Evolutionary conservation across 2,113 vertebrate species (phyloP).

Genomic region (Brachypteracias leptosomus): DNA sequence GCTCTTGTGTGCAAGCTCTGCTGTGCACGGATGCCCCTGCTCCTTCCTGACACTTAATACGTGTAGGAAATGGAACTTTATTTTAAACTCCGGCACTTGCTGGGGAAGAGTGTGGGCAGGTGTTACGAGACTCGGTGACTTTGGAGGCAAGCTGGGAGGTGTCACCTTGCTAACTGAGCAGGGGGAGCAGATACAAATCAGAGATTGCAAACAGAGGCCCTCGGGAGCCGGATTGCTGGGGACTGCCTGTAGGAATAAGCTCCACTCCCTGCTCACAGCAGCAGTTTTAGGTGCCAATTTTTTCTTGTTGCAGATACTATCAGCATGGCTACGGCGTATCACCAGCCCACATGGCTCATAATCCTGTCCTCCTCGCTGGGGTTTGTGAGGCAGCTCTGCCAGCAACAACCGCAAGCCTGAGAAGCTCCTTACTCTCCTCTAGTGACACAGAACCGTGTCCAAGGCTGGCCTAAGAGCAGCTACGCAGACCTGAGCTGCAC

Average conservation of each 20-base stretch:
- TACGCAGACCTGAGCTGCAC: not conserved
- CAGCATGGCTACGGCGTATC: constrained; percentile 37
- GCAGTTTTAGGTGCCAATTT: constrained; percentile 27
- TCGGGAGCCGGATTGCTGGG: not conserved
- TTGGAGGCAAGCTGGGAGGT: constrained; percentile 1
- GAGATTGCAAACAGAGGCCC: constrained; percentile 6
- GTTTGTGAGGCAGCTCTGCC: not conserved
- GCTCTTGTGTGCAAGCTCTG: not conserved
- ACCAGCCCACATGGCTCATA: constrained; percentile 50
- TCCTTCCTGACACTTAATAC: constrained; percentile 59
- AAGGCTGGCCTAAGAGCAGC: not conserved
- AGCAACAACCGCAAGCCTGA: not conserved
- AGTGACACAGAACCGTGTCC: not conserved
- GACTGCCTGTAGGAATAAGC: constrained; percentile 1
- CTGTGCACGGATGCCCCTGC: not conserved
- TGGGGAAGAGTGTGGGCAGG: constrained; percentile 35
- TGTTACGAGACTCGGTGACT: constrained; percentile 5
- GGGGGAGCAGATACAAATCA: not conserved
- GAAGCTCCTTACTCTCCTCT: not conserved
- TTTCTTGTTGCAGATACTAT: constrained; percentile 53
- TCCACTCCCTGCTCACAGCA: constrained; percentile 36
- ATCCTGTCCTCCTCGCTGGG: not conserved
- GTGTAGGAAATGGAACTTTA: constrained; percentile 45
- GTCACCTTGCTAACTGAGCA: constrained; percentile 29
- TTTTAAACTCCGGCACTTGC: constrained; percentile 12